Conservation (phyloP, 2,888 invertebrate genomes). For the Brachypalpus laphriformis region DNA sequence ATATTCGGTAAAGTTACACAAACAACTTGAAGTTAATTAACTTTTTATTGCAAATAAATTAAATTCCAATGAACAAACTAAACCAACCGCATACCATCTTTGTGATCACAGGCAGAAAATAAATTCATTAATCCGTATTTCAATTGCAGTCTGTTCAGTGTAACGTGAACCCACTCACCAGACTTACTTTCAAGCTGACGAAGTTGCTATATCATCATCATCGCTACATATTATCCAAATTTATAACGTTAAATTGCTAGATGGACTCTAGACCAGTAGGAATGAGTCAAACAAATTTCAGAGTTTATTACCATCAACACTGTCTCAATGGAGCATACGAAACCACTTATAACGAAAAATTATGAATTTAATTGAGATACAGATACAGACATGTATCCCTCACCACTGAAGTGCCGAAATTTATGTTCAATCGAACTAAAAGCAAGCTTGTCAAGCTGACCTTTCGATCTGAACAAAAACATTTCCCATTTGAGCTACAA, state of each 20-base stretch:
- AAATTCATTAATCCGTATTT: conserved; percentile 40
- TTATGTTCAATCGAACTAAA: conserved; percentile 20
- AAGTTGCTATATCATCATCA: neutral
- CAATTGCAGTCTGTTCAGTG: conserved; percentile 38
- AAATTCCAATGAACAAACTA: conserved; percentile 1
- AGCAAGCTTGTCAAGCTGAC: conserved; percentile 24
- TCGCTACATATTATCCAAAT: neutral
- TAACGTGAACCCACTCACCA: neutral
- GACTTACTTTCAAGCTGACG: neutral
- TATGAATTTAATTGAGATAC: conserved; percentile 33
- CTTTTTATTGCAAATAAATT: neutral
- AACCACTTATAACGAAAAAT: conserved; percentile 26
- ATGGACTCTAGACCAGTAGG: neutral
- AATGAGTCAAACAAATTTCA: conserved; percentile 18
- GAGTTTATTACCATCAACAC: conserved; percentile 48
- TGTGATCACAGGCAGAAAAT: too few relatives aligned
- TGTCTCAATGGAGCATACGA: conserved; percentile 4
- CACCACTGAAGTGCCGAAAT: conserved; percentile 49
- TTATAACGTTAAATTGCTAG: conserved; percentile 37
- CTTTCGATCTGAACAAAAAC: conserved; percentile 34
- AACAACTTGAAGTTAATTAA: neutral
- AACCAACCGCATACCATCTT: neutral
- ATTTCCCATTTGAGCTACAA: conserved; percentile 14
- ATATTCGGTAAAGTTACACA: too few relatives aligned
- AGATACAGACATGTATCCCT: conserved; percentile 12